Evolutionary conservation across 2,797 vertebrate genomes (phyloP).

Genomic region (Sphenodon punctatus): DNA sequence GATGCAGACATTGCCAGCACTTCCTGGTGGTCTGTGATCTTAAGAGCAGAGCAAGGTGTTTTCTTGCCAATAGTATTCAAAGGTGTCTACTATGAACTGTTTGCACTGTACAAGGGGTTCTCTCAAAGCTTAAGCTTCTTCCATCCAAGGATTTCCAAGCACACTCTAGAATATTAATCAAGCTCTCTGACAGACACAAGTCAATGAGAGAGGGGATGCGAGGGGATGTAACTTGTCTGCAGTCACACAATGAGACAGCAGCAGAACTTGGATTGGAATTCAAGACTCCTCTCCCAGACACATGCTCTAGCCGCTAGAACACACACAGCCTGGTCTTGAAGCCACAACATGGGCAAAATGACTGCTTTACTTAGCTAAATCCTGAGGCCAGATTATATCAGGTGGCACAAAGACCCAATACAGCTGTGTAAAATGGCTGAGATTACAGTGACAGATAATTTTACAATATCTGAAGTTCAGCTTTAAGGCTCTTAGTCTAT

Average conservation of each 20-base stretch:
- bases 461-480: not conserved
- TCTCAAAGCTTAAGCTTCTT: not conserved
- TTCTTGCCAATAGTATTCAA: not conserved
- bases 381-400: not conserved
- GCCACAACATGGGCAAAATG: not conserved
- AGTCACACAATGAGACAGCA: not conserved
- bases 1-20: not conserved
- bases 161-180: not conserved
- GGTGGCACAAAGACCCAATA: not conserved
- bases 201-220: not conserved
- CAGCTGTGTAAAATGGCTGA: not conserved
- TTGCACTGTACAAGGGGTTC: rapidly evolving
- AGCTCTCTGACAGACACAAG: not conserved
- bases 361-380: not conserved
- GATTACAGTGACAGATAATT: not conserved
- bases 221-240: not conserved
- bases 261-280: not conserved
- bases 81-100: not conserved
- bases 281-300: not conserved
- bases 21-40: not conserved
- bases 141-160: not conserved
- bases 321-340: too few relatives aligned
- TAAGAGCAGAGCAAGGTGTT: rapidly evolving
- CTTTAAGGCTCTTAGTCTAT: not conserved
- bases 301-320: not conserved